A percentile compares a stretch with the other conserved stretches of the same genome.
Conservation (phyloP, 1,140 invertebrate genomes). For the Thalassaphorura encarpata region DNA sequence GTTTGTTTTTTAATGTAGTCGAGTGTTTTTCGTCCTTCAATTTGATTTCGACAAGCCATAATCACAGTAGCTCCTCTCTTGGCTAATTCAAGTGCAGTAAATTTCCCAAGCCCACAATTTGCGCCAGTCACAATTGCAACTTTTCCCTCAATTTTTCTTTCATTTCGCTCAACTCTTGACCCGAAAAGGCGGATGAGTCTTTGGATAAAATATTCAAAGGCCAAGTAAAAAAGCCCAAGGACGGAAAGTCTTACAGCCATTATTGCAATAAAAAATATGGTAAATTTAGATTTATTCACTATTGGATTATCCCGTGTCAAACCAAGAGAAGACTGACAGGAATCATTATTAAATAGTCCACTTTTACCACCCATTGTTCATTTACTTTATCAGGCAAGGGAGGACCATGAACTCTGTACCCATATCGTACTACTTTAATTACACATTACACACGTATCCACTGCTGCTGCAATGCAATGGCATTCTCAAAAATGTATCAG, state of each 20-base stretch:
- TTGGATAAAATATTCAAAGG: background rate
- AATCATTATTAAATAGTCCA: too few species aligned
- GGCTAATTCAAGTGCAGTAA: conserved; percentile 53
- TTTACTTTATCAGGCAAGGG: too few species aligned
- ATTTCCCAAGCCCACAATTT: conserved; percentile 39
- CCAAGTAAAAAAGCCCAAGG: background rate
- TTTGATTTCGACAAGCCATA: conserved; percentile 43
- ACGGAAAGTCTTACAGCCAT: background rate
- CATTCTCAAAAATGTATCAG: too few species aligned
- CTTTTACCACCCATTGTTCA: too few species aligned
- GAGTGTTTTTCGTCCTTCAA: background rate
- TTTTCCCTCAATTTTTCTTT: conserved; percentile 38
- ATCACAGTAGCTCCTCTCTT: conserved; percentile 57
- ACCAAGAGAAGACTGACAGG: too few species aligned
- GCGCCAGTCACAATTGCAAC: conserved; percentile 53
- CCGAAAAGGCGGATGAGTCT: background rate
- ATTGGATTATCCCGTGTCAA: too few species aligned
- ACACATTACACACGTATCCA: too few species aligned
- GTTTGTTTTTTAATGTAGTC: conserved; percentile 10
- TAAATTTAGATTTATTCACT: too few species aligned
- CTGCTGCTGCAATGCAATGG: too few species aligned
- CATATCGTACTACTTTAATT: too few species aligned
- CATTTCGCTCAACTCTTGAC: background rate
- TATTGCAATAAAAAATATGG: too few species aligned
- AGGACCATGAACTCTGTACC: too few species aligned